phyloP scores from a whole-genome alignment of 2,888 invertebrate species.

The Busseola fusca region DNA sequence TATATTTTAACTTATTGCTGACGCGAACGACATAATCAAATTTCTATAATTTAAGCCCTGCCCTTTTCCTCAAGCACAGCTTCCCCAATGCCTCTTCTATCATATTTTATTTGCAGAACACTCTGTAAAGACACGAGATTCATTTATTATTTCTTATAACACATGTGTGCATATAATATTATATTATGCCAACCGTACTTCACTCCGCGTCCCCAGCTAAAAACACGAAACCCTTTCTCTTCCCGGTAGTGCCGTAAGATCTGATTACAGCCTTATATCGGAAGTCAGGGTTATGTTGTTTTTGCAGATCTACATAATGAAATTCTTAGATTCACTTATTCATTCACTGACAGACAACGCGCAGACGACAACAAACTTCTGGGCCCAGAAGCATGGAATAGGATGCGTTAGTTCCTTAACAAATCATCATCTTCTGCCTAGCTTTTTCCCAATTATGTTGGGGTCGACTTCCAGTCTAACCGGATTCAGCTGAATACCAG shows the following conservation, averaged over 20 bases:
- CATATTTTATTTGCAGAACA: constrained; percentile 8
- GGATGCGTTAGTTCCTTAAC: no score
- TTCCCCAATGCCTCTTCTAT: background rate
- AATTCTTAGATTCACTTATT: background rate
- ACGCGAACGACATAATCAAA: background rate
- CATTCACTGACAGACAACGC: background rate
- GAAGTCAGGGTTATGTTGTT: background rate
- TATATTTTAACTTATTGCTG: no score
- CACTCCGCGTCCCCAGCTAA: background rate
- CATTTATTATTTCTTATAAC: constrained; percentile 34
- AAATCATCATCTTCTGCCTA: no score
- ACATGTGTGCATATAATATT: constrained; percentile 21
- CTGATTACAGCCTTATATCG: constrained; percentile 14
- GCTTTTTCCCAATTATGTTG: no score
- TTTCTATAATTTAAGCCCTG: background rate
- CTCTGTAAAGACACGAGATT: background rate
- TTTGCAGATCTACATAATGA: constrained; percentile 6
- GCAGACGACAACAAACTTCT: no score
- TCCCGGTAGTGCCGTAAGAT: constrained; percentile 21
- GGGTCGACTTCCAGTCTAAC: no score
- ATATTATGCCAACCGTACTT: constrained; percentile 13
- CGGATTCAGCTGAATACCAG: no score
- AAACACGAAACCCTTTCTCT: constrained; percentile 9
- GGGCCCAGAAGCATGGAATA: no score
- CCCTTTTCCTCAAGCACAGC: background rate